phyloP scores from a whole-genome alignment of 1,140 invertebrate species.

The Macrobrachium nipponense region DNA sequence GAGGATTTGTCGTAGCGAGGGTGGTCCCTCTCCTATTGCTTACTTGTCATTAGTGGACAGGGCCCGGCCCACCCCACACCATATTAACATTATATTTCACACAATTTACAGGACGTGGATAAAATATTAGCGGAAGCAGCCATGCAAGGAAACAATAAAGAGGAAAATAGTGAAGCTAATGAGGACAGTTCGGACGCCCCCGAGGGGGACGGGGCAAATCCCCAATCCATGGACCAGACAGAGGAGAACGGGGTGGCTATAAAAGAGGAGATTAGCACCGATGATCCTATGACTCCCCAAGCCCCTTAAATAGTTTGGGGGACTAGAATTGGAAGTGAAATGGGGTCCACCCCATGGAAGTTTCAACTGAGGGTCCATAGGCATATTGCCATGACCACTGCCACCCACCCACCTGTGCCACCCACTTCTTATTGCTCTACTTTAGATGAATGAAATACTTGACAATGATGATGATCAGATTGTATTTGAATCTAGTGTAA shows the following conservation, averaged over 20 bases:
- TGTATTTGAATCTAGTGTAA: constrained; percentile 57
- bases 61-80: constrained; percentile 50
- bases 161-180: constrained; percentile 62
- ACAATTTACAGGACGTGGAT: constrained; percentile 66
- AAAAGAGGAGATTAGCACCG: constrained; percentile 53
- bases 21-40: constrained; percentile 55
- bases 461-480: constrained; percentile 6
- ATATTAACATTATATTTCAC: constrained; percentile 65
- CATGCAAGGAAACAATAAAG: constrained; percentile 61
- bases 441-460: constrained; percentile 1
- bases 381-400: constrained; percentile 52
- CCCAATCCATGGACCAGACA: constrained; percentile 57
- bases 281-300: constrained; percentile 49
- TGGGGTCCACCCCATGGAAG: constrained; percentile 48
- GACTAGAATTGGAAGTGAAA: constrained; percentile 40
- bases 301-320: constrained; percentile 44
- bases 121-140: constrained; percentile 66
- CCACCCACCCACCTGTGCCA: constrained; percentile 56
- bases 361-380: constrained; percentile 44
- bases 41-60: constrained; percentile 50
- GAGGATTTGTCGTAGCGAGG: constrained; percentile 45
- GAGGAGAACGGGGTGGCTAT: constrained; percentile 56
- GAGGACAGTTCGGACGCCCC: constrained; percentile 55
- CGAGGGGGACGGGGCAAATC: constrained; percentile 57
- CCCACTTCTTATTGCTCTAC: constrained; percentile 39